Percentiles rank a stretch among this genome's conserved stretches.
Evolutionary conservation across 2,888 invertebrate genomes (phyloP).

Genomic region (Mallateleia sp.): DNA sequence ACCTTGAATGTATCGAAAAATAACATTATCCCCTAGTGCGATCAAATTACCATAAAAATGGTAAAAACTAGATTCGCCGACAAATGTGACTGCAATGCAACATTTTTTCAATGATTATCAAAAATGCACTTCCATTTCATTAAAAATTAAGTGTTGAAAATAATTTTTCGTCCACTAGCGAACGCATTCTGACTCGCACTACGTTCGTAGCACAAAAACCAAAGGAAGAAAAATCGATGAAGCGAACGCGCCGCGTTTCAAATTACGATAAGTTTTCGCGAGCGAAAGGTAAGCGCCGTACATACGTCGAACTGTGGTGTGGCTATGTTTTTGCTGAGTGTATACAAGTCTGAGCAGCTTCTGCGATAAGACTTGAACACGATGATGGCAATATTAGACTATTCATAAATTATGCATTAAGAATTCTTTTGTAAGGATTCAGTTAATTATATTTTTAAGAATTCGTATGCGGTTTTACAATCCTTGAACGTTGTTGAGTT

Average conservation of each 20-base stretch:
- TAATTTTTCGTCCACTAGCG: background rate
- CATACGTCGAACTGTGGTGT: background rate
- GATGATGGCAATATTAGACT: too few relatives aligned
- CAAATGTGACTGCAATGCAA: background rate
- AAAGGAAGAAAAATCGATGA: conserved; percentile 53
- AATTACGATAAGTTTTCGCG: conserved; percentile 61
- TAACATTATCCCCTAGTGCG: conserved; percentile 43
- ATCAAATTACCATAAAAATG: conserved; percentile 48
- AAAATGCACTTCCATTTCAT: background rate
- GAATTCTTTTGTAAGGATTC: too few relatives aligned
- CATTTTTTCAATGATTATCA: background rate
- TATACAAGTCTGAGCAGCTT: background rate
- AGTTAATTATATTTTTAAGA: too few relatives aligned
- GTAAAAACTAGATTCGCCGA: background rate
- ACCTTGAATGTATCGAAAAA: conserved; percentile 65
- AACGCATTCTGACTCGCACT: conserved; percentile 36
- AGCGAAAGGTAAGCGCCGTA: conserved; percentile 39
- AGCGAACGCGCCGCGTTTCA: conserved; percentile 52
- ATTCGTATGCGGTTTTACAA: too few relatives aligned
- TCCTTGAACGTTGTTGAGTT: too few relatives aligned
- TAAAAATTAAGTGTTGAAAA: background rate
- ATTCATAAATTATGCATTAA: too few relatives aligned
- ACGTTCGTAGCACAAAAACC: conserved; percentile 5
- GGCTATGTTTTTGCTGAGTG: conserved; percentile 39
- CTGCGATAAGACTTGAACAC: too few relatives aligned